A percentile compares a stretch with the other conserved stretches of the same genome.
These are phyloP conservation scores for Noctuana brunneofusca DNA, from an alignment of 2,888 invertebrate genomes.

Conservation along the genomic window DNA sequence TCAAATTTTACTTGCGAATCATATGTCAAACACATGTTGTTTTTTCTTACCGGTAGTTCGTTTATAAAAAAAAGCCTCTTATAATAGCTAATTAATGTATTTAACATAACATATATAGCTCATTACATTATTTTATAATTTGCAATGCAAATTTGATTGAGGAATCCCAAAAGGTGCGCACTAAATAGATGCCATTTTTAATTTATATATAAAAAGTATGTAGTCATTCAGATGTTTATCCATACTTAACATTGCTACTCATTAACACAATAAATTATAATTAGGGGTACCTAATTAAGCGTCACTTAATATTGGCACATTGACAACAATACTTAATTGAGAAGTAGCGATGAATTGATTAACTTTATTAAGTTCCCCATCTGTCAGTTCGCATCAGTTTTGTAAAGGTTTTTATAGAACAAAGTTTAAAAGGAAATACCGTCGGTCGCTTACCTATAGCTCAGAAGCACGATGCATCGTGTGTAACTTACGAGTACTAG, in stretches of 20 bases:
- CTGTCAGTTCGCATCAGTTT: slow-evolving; percentile 18
- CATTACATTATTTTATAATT: not conserved
- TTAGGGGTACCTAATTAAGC: slow-evolving; percentile 20
- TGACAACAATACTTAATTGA: slow-evolving; percentile 18
- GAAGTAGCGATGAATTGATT: slow-evolving; percentile 13
- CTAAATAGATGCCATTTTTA: slow-evolving; percentile 15
- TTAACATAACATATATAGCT: not conserved
- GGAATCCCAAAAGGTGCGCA: slow-evolving; percentile 9
- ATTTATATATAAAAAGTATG: slow-evolving; percentile 18
- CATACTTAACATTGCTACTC: not conserved
- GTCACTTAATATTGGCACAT: slow-evolving; percentile 20
- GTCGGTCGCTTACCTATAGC: not conserved
- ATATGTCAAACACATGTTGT: too few relatives aligned
- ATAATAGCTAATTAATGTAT: not conserved
- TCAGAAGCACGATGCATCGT: not conserved
- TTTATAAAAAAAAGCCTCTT: not conserved
- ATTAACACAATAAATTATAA: slow-evolving; percentile 19
- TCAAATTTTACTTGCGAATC: too few relatives aligned
- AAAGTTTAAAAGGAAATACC: not conserved
- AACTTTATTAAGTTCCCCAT: slow-evolving; percentile 12
- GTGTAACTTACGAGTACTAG: not conserved
- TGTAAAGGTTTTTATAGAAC: not conserved
- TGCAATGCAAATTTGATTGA: slow-evolving; percentile 6
- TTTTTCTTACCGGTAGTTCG: too few relatives aligned
- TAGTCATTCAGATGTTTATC: slow-evolving; percentile 15